Evolutionary conservation across 2,888 invertebrate species (phyloP), one percentile per base, ranked within the genome.

Genomic region (Philaethria dido): DNA sequence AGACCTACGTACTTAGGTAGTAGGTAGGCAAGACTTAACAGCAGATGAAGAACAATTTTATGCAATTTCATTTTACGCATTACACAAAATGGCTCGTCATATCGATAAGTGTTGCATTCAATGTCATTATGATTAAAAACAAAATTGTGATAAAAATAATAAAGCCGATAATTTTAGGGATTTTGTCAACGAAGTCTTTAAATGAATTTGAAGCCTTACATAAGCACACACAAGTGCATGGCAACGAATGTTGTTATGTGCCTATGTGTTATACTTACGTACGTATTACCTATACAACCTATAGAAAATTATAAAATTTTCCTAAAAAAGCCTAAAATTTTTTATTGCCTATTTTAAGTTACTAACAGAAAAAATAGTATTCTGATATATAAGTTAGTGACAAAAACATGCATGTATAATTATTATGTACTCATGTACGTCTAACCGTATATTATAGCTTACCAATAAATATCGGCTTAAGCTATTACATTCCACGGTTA

Each of bases 401-500:
- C 11, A 22, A n/a, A 57, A 9, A n/a, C n/a, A 11, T 42, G 9
- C n/a, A 16, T 22, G n/a, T n/a, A 11, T 29, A 42, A 16, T n/a
- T 25, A 45, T 36, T 2, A 29, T 52, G 8, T 52, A 45, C 13
- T 2, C 4, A 8, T 33, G 14, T 3, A 59, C 25, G 36, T 36
- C 1, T 36, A 45, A 16, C 1, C 4, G 3, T 45, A 18, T 1
- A 59, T 44, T 13, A 59, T 13, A 44, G 8, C 6, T 45, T 18
- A 45, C 29, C 13, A 44, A 33, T 47, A 47, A 60, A 60, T 45
- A 16, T 14, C 16, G 16, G 16, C 18, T 60, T 39, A 59, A 45
- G 29, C 25, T 45, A 29, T 45, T 45, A 18, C 42, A 29, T 60
- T 44, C 45, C 29, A 60, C 33, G 29, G 45, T 45, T 60, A 68